Evolutionary conservation across 2,888 invertebrate species (phyloP).

Genomic region (Phyllotreta cruciferae): DNA sequence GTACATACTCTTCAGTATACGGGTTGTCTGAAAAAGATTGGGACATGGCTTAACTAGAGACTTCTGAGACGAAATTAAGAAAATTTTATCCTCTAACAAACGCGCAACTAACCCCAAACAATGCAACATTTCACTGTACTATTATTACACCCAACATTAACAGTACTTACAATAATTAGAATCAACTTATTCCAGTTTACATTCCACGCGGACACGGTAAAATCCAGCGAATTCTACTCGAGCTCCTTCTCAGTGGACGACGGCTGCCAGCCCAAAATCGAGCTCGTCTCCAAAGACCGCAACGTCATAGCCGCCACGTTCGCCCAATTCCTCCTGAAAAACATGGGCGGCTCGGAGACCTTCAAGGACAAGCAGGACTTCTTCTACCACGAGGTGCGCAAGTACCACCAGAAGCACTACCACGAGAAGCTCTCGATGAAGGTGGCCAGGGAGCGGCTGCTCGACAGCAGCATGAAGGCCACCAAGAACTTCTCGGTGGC

Average conservation of each 20-base stretch:
- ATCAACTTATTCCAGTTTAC: too few species aligned
- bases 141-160: too few species aligned
- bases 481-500: slow-evolving; percentile 84
- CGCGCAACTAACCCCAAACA: too few species aligned
- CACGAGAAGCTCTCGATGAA: slow-evolving; percentile 86
- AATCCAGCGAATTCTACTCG: slow-evolving; percentile 62
- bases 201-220: slow-evolving; percentile 66
- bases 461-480: slow-evolving; percentile 85
- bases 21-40: too few species aligned
- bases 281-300: slow-evolving; percentile 81
- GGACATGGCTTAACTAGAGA: too few species aligned
- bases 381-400: slow-evolving; percentile 77
- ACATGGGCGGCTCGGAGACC: slow-evolving; percentile 94
- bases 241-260: slow-evolving; percentile 86
- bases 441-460: slow-evolving; percentile 79
- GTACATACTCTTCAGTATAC: too few species aligned
- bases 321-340: slow-evolving; percentile 88
- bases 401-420: slow-evolving; percentile 85
- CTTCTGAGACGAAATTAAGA: too few species aligned
- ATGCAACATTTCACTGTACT: too few species aligned
- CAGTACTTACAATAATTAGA: too few species aligned
- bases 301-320: slow-evolving; percentile 93
- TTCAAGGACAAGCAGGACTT: slow-evolving; percentile 74
- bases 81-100: too few species aligned
- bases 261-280: slow-evolving; percentile 87